Evolutionary conservation across 2,888 invertebrate species (phyloP), one percentile per base, ranked within the genome.

Genomic region (Lithophane semibrunnea): DNA sequence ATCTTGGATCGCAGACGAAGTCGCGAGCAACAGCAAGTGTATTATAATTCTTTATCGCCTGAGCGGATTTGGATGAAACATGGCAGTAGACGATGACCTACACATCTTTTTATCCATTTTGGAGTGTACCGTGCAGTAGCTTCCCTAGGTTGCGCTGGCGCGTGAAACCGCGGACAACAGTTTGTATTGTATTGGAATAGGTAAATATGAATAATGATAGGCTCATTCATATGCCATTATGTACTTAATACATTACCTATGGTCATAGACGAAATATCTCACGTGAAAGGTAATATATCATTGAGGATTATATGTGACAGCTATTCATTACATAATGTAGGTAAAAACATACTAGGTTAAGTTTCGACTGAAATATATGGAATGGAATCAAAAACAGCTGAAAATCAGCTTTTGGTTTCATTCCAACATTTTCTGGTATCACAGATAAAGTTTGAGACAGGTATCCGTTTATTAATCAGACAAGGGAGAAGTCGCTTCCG

Each of bases 381-480:
- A 79, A 79, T 79, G n/a, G 21, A 24, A 69, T 61, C 52, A 37
- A 79, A 44, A 52, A n/a, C 42, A 44, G 18, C 4, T 37, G 44
- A 60, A 79, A 1, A 68, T 69, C 21, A 44, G 24, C 2, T 24
- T 79, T 79, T 79, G 77, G 44, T 79, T 61, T 12, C 9, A 7
- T 70, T 77, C 61, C 80, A 79, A 80, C 29, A 70, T 47, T 37
- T 52, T 61, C 21, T 54, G 44, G 9, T 64, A 0, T 18, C 13
- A n/a, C 10, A 79, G 44, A 52, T 69, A 54, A 70, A 61, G n/a
- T 79, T 47, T 21, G 16, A 37, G 61, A 61, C 80, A 54, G 37
- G 21, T 61, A 69, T 54, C 21, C 1, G 8, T 37, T 52, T 16
- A 10, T n/a, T 60, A 37, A 61, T 69, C 12, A 37, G 60, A 44